A percentile compares a stretch with the other conserved stretches of the same genome.
phyloP scores from a whole-genome alignment of 2,888 invertebrate species.

The Heliconius ethilla region DNA sequence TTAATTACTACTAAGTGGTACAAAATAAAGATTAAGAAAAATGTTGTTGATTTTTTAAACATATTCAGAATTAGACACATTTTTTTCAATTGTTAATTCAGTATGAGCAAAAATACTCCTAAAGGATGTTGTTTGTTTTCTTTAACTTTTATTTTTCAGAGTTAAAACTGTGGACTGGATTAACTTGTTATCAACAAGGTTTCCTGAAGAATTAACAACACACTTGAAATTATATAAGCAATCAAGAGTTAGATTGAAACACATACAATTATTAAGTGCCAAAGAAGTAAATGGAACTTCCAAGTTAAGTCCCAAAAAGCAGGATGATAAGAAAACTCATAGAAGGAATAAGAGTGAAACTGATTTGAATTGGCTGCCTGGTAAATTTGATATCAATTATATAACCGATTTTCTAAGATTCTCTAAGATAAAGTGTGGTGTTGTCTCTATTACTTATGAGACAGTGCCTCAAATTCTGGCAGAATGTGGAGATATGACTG shows the following conservation, averaged over 20 bases:
- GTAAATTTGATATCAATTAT: conserved; percentile 51
- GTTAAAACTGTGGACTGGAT: conserved; percentile 95
- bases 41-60: background rate
- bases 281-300: conserved; percentile 72
- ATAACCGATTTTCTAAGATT: background rate
- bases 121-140: no score
- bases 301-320: conserved; percentile 69
- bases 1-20: background rate
- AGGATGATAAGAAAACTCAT: conserved; percentile 80
- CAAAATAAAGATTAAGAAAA: background rate
- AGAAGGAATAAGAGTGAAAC: conserved; percentile 88
- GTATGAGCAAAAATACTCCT: no score
- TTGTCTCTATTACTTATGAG: background rate
- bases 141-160: conserved; percentile 54
- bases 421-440: background rate
- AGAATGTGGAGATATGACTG: background rate
- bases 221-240: conserved; percentile 93
- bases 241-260: conserved; percentile 83
- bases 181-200: conserved; percentile 90
- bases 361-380: conserved; percentile 85
- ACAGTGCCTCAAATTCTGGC: background rate
- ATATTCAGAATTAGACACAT: no score
- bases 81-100: no score
- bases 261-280: conserved; percentile 69
- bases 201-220: conserved; percentile 95